phyloP scores from a whole-genome alignment of 1,140 invertebrate species.

The Eurosta solidaginis region DNA sequence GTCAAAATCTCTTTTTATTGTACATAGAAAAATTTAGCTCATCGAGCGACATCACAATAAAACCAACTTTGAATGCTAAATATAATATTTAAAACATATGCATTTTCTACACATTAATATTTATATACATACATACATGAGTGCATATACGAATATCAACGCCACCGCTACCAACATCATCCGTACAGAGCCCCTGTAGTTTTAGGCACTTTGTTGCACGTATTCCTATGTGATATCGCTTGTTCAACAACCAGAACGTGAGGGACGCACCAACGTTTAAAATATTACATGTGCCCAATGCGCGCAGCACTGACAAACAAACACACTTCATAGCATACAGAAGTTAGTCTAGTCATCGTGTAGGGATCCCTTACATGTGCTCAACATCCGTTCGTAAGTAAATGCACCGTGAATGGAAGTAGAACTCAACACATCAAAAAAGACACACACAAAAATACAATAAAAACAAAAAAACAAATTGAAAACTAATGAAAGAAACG shows the following conservation, averaged over 20 bases:
- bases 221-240: neutral
- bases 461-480: neutral
- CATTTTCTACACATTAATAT: neutral
- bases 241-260: neutral
- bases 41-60: no score
- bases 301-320: neutral
- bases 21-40: no score
- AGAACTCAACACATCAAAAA: neutral
- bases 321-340: neutral
- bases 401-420: slow-evolving; percentile 6
- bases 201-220: neutral
- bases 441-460: neutral
- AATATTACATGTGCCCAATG: slow-evolving; percentile 15
- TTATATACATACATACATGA: neutral
- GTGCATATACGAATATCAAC: neutral
- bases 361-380: slow-evolving; percentile 36
- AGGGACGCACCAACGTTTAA: neutral
- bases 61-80: no score
- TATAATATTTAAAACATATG: neutral
- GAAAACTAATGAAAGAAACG: slow-evolving; percentile 1
- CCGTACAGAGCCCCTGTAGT: neutral
- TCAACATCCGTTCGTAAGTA: slow-evolving; percentile 32
- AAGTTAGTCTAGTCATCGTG: neutral
- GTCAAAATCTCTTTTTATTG: neutral
- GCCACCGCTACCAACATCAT: neutral